Evolutionary conservation across 2,888 invertebrate genomes (phyloP).

Genomic region (Dastarcus helophoroides): DNA sequence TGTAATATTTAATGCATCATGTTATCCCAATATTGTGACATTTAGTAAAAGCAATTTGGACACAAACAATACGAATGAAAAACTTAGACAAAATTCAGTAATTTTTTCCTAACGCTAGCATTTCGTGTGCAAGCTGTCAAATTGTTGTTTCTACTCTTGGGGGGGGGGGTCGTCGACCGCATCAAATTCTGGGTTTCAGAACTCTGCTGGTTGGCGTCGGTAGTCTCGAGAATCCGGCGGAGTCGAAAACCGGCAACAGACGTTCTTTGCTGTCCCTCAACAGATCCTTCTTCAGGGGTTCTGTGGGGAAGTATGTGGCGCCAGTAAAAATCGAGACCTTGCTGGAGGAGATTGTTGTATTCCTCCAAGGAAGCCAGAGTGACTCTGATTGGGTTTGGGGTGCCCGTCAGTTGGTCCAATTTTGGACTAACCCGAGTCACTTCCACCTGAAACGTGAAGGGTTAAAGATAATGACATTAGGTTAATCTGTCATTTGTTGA

Average conservation of each 20-base stretch:
- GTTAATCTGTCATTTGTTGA: neutral
- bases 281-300: slow-evolving; percentile 48
- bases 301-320: slow-evolving; percentile 78
- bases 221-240: slow-evolving; percentile 72
- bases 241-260: slow-evolving; percentile 66
- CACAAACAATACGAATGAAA: no score
- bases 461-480: neutral
- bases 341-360: slow-evolving; percentile 66
- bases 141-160: no score
- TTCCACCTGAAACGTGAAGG: slow-evolving; percentile 42
- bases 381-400: slow-evolving; percentile 55
- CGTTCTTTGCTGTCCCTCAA: slow-evolving; percentile 45
- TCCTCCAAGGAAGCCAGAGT: slow-evolving; percentile 67
- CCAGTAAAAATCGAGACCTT: slow-evolving; percentile 80
- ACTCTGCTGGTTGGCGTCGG: slow-evolving; percentile 70
- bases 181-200: slow-evolving; percentile 29
- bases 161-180: no score
- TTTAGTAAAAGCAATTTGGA: no score
- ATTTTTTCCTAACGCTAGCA: no score
- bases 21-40: no score
- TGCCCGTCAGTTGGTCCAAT: slow-evolving; percentile 46
- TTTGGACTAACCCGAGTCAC: slow-evolving; percentile 49
- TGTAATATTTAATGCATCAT: no score
- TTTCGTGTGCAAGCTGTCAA: slow-evolving; percentile 8
- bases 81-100: neutral